Conservation (phyloP, 2,113 vertebrate genomes). For the Hemiprocne comata region DNA sequence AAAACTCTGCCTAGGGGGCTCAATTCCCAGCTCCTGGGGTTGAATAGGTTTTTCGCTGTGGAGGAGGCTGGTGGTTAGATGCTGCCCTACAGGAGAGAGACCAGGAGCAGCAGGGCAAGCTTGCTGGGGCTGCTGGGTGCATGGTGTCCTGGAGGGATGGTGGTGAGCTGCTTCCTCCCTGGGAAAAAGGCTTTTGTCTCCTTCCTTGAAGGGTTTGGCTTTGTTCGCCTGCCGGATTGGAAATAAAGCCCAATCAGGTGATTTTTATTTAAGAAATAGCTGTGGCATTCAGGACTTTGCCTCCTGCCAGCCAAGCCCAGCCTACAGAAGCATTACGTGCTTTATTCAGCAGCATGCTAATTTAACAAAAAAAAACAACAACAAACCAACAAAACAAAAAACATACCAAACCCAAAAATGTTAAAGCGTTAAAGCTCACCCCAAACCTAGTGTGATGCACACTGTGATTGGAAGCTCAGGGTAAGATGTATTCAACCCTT, state of each 20-base stretch:
- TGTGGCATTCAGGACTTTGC: background rate
- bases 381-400: no score
- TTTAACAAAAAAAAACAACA: background rate
- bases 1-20: background rate
- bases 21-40: background rate
- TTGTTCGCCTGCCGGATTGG: background rate
- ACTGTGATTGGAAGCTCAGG: background rate
- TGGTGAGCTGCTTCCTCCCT: background rate
- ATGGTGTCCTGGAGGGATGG: background rate
- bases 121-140: background rate
- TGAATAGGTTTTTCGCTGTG: background rate
- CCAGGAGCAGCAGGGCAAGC: background rate
- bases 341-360: background rate
- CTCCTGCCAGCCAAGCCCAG: conserved; percentile 4
- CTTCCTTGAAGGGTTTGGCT: background rate
- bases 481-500: rapidly evolving
- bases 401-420: no score
- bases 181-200: background rate
- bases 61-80: background rate
- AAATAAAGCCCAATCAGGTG: background rate
- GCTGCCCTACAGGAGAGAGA: background rate
- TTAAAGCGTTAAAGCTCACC: background rate
- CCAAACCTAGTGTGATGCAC: background rate
- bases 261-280: conserved; percentile 2
- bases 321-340: background rate